Evolutionary conservation across 2,797 vertebrate genomes (phyloP).

Genomic region (Sarcophilus harrisii): DNA sequence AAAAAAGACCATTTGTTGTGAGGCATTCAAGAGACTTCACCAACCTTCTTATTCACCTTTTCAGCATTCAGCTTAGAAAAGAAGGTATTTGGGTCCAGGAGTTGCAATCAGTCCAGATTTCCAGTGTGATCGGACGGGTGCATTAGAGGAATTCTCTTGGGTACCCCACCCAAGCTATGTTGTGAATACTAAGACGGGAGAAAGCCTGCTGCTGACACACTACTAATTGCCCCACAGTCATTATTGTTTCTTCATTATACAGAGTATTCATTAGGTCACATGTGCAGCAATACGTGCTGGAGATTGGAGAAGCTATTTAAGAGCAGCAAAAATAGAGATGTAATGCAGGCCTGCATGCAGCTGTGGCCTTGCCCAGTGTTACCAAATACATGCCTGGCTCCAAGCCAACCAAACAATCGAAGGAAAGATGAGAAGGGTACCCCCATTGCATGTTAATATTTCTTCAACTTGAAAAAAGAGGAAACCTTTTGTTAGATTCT

Average conservation of each 20-base stretch:
- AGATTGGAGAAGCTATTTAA: conserved; percentile 50
- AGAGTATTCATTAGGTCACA: conserved; percentile 13
- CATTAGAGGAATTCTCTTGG: neutral
- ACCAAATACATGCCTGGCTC: conserved; percentile 13
- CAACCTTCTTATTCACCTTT: neutral
- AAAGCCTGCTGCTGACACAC: conserved; percentile 32
- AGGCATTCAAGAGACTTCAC: neutral
- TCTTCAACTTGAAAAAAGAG: conserved; percentile 5
- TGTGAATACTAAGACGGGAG: neutral
- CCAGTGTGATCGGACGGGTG: neutral
- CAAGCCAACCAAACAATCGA: neutral
- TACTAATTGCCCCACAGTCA: neutral
- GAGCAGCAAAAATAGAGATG: conserved; percentile 37
- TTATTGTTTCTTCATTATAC: conserved; percentile 33
- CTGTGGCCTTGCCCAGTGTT: conserved; percentile 39
- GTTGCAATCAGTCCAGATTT: neutral
- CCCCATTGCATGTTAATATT: neutral
- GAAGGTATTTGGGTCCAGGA: neutral
- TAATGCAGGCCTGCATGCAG: neutral
- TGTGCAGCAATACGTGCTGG: conserved; percentile 21
- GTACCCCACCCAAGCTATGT: neutral
- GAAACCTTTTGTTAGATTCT: conserved; percentile 23
- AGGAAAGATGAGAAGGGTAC: neutral
- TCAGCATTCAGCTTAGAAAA: neutral
- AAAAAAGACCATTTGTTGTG: conserved; percentile 10